Percentiles rank a stretch among this genome's conserved stretches.
Evolutionary conservation across 1,140 invertebrate genomes (phyloP).

Genomic region (Papilio aristodemus): DNA sequence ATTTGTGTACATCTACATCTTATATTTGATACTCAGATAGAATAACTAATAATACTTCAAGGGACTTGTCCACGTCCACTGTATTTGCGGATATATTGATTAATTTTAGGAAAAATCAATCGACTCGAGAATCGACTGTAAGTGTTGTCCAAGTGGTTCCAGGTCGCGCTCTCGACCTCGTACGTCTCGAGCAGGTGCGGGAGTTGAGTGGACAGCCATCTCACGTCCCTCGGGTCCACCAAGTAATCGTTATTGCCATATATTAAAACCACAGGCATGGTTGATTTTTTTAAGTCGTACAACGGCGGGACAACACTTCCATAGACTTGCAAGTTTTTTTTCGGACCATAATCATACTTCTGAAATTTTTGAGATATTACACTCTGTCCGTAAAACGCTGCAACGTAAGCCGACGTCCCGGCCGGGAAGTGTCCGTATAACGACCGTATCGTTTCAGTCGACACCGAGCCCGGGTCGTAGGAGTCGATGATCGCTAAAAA

Average conservation of each 20-base stretch:
- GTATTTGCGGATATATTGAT: conserved; percentile 55
- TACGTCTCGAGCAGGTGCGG: conserved; percentile 56
- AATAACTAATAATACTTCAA: neutral
- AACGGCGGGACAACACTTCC: conserved; percentile 73
- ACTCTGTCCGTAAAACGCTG: conserved; percentile 83
- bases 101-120: conserved; percentile 61
- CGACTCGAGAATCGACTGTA: conserved; percentile 52
- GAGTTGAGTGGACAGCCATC: conserved; percentile 52
- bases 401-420: conserved; percentile 85
- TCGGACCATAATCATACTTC: conserved; percentile 80
- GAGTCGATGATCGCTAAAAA: conserved; percentile 41
- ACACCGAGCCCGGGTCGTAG: conserved; percentile 52
- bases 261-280: conserved; percentile 66
- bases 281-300: conserved; percentile 78
- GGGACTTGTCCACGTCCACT: conserved; percentile 16
- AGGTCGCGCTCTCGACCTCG: conserved; percentile 51
- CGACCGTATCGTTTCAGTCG: conserved; percentile 40
- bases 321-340: conserved; percentile 76
- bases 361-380: conserved; percentile 63
- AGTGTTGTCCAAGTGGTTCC: conserved; percentile 62
- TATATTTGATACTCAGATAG: too few relatives aligned
- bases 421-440: conserved; percentile 85
- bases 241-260: conserved; percentile 64
- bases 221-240: conserved; percentile 55
- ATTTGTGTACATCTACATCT: too few relatives aligned